Evolutionary conservation across 2,113 vertebrate genomes (phyloP).

Genomic region (Neogobius melanostomus): DNA sequence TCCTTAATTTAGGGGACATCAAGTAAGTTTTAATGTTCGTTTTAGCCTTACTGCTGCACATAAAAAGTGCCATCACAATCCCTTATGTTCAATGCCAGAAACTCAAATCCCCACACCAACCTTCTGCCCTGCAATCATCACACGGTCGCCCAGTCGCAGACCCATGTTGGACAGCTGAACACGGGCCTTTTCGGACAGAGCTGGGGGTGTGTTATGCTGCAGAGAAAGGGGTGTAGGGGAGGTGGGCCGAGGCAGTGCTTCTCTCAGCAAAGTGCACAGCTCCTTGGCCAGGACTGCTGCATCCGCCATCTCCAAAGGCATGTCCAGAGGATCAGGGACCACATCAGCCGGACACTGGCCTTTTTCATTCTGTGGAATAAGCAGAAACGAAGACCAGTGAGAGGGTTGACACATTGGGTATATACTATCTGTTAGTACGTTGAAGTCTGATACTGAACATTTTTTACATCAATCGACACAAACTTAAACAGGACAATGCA

Average conservation of each 20-base stretch:
- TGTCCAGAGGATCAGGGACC: constrained; percentile 92
- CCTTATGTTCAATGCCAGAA: neutral
- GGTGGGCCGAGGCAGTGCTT: constrained; percentile 78
- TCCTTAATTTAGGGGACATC: no score
- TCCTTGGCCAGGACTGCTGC: constrained; percentile 89
- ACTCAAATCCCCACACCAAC: constrained; percentile 64
- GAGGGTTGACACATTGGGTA: neutral
- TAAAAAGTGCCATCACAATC: no score
- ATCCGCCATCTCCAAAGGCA: constrained; percentile 94
- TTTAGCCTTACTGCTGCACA: no score
- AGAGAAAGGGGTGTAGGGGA: constrained; percentile 74
- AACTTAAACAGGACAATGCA: no score
- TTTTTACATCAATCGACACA: no score
- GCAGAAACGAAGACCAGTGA: neutral
- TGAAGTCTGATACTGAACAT: no score
- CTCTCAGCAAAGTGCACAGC: constrained; percentile 83
- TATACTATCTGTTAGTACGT: no score
- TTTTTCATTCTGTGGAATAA: constrained; percentile 84
- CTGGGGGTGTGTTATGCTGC: constrained; percentile 63
- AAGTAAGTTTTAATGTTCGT: no score
- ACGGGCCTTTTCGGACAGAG: constrained; percentile 76
- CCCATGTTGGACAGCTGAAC: constrained; percentile 81
- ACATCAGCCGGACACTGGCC: constrained; percentile 89
- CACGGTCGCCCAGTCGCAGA: constrained; percentile 87
- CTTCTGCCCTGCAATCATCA: constrained; percentile 97